Evolutionary conservation across 2,888 invertebrate genomes (phyloP).

Genomic region (Pedicia rivosa): DNA sequence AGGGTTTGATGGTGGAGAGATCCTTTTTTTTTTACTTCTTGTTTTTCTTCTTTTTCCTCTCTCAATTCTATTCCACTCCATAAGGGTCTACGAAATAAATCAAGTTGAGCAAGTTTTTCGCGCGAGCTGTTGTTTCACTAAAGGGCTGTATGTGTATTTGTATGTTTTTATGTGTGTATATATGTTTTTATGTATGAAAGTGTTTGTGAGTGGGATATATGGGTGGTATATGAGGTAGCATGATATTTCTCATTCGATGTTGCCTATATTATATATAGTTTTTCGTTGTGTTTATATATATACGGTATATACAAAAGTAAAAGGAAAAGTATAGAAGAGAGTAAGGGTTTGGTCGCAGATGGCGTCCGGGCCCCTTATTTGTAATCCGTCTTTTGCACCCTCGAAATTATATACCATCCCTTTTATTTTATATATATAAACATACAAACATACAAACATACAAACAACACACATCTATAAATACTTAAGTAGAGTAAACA

Average conservation of each 20-base stretch:
- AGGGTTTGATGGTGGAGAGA: no score
- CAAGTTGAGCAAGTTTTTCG: slow-evolving; percentile 17
- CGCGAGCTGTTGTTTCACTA: slow-evolving; percentile 16
- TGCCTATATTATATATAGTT: not conserved
- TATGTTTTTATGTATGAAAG: no score
- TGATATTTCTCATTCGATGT: no score
- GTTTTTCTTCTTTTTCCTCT: no score
- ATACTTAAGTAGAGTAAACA: not conserved
- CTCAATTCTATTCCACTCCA: no score
- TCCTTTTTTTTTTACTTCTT: no score
- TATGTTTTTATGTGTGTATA: not conserved
- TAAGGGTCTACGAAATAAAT: slow-evolving; percentile 15
- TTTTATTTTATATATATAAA: no score
- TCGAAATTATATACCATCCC: no score
- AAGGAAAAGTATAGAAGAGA: no score
- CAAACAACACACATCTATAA: slow-evolving; percentile 12
- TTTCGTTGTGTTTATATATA: not conserved
- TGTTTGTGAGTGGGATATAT: no score
- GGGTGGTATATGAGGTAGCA: no score
- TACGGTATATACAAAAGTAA: slow-evolving; percentile 6
- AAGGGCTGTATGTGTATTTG: not conserved
- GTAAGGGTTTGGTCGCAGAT: slow-evolving; percentile 19
- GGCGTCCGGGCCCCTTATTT: slow-evolving; percentile 17
- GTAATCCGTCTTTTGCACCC: slow-evolving; percentile 20
- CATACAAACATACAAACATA: no score